Evolutionary conservation across 1,140 invertebrate genomes (phyloP).

Genomic region (Drosophila takahashii): DNA sequence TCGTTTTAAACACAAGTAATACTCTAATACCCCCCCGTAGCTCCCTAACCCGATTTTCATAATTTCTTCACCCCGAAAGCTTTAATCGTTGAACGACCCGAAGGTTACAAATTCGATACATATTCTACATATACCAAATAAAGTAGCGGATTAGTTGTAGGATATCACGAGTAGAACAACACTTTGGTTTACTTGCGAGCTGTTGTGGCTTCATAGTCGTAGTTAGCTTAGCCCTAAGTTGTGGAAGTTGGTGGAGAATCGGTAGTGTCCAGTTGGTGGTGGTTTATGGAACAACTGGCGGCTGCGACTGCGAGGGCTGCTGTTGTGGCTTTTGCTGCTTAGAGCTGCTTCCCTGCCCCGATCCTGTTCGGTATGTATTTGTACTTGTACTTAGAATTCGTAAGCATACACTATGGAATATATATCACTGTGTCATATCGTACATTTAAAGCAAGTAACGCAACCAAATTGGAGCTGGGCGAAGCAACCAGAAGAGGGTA

Average conservation of each 20-base stretch:
- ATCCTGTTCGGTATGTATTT: conserved; percentile 58
- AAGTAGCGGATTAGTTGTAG: conserved; percentile 13
- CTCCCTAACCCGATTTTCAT: conserved; percentile 3
- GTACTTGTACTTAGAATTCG: conserved; percentile 70
- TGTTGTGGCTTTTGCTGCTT: conserved; percentile 34
- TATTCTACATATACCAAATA: conserved; percentile 32
- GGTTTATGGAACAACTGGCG: conserved; percentile 9
- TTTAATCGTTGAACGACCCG: conserved; percentile 78
- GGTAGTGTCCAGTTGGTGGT: conserved; percentile 33
- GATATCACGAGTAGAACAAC: conserved; percentile 18
- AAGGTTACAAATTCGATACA: conserved; percentile 56
- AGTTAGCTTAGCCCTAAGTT: conserved; percentile 65
- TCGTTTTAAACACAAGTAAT: conserved; percentile 34
- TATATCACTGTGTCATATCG: conserved; percentile 83
- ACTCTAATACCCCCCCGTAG: neutral
- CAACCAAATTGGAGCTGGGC: conserved; percentile 42
- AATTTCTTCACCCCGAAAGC: conserved; percentile 60
- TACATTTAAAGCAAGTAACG: conserved; percentile 75
- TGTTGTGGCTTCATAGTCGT: conserved; percentile 78
- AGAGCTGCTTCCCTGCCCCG: conserved; percentile 41
- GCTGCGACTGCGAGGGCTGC: neutral
- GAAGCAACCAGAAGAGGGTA: conserved; percentile 11
- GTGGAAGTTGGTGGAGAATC: conserved; percentile 14
- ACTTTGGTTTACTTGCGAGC: conserved; percentile 66
- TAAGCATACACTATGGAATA: conserved; percentile 74